Evolutionary conservation across 2,113 vertebrate genomes (phyloP), one percentile per base, ranked within the genome.

Genomic region (Bucco capensis): DNA sequence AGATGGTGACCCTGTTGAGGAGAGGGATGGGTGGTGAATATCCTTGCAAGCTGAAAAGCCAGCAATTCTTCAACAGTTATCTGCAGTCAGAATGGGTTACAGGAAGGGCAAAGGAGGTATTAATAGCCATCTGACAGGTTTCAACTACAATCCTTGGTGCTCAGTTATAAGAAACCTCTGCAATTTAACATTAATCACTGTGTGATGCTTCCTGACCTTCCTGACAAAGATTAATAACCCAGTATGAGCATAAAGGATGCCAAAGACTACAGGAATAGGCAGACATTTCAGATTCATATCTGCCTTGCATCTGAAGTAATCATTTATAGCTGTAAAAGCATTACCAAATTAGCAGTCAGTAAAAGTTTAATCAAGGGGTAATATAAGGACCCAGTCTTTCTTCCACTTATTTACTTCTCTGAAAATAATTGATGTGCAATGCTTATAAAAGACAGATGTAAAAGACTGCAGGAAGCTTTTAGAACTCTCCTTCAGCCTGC

Each of bases 191-290:
- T 94, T 85, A 96, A 92, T 94, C 92, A 89, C 30, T 28, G 2
- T 14, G 35, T 76, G 72, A 69, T 53, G 12, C 17, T 89, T 89
- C 60, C 50, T 83, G 67, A 88, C 72, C 75, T 83, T 85, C 23
- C 69, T 89, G 94, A 89, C 85, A 86, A 76, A 89, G 93, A 92
- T 74, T 89, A 73, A 86, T 94, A 91, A 83, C 33, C 21, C 33
- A 46, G 2, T 46, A 62, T 54, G 67, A 79, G 12, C 25, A 79
- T n/a, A 57, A 10, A 73, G 37, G 46, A 54, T 66, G 13, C 28
- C 3, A 7, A 74, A 80, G 38, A 27, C 58, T 66, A 3, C 10
- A 70, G 30, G 31, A 79, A 69, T 2, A 77, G 44, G n/a, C 27
- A 70, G 44, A 30, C 0, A 58, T 58, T 94, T 89, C 60, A 85